Evolutionary conservation across 35 echinoderm and acorn worm genomes (phyloP).

Genomic region (Anneissia japonica): DNA sequence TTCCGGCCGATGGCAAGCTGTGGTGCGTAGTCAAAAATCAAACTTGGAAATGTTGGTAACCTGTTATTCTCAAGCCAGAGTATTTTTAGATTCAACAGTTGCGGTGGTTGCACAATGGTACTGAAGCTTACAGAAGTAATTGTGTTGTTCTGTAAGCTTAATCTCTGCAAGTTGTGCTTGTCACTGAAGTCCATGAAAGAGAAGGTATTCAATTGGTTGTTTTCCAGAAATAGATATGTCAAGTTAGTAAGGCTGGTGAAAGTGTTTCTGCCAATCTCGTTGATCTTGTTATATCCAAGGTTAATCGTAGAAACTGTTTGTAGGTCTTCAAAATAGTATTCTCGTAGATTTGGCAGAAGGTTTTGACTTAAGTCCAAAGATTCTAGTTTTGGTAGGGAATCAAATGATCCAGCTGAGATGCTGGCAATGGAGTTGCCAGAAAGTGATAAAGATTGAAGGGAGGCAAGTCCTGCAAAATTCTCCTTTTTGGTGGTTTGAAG

Average conservation of each 20-base stretch:
- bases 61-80: not conserved
- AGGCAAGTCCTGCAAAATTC: not conserved
- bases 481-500: not conserved
- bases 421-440: not conserved
- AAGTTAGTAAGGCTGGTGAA: not conserved
- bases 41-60: not conserved
- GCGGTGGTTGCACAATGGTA: not conserved
- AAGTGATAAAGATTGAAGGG: not conserved
- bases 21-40: not conserved
- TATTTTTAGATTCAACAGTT: not conserved
- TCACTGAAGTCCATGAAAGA: not conserved
- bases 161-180: not conserved
- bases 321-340: not conserved
- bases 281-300: not conserved
- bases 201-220: not conserved
- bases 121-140: not conserved
- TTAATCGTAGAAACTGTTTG: not conserved
- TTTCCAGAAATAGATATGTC: not conserved
- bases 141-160: not conserved
- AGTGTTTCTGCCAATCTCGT: not conserved
- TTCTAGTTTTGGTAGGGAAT: not conserved
- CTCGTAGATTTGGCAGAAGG: not conserved
- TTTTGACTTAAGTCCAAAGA: not conserved
- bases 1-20: not conserved
- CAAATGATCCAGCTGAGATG: not conserved